These are phyloP conservation scores for Kryptolebias marmoratus DNA, from an alignment of 2,113 vertebrate species.

Conservation along the genomic window DNA sequence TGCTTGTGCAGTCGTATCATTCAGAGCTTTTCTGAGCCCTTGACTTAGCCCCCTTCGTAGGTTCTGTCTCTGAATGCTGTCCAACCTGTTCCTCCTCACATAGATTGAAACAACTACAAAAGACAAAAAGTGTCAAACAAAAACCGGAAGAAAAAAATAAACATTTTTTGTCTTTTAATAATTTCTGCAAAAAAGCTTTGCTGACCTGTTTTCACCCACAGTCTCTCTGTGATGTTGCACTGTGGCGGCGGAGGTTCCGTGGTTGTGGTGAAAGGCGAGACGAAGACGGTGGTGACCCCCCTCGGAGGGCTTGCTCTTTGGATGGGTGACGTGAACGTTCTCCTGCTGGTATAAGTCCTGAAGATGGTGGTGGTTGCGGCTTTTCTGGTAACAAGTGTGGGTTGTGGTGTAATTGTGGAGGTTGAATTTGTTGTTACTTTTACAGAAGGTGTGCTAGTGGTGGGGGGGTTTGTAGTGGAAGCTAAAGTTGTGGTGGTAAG, in stretches of 20 bases:
- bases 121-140: constrained; percentile 16
- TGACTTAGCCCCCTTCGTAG: constrained; percentile 89
- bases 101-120: constrained; percentile 89
- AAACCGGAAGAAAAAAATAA: neutral
- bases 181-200: neutral
- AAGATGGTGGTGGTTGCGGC: constrained; percentile 73
- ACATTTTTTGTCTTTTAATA: neutral
- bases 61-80: constrained; percentile 86
- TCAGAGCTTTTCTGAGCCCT: constrained; percentile 89
- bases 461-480: constrained; percentile 55
- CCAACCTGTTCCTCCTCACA: constrained; percentile 85
- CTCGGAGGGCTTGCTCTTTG: constrained; percentile 76
- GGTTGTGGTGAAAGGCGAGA: constrained; percentile 81
- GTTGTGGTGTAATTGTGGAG: constrained; percentile 79
- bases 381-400: constrained; percentile 72
- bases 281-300: constrained; percentile 69
- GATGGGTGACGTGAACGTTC: constrained; percentile 76
- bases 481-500: constrained; percentile 74
- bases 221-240: constrained; percentile 89
- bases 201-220: constrained; percentile 94
- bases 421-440: constrained; percentile 62
- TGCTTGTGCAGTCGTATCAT: constrained; percentile 82
- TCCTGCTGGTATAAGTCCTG: constrained; percentile 68
- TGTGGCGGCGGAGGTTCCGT: constrained; percentile 83
- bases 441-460: constrained; percentile 55